Base-by-base conservation (phyloP, 2,113 vertebrate species). In the Microcebus griseorufus region DNA sequence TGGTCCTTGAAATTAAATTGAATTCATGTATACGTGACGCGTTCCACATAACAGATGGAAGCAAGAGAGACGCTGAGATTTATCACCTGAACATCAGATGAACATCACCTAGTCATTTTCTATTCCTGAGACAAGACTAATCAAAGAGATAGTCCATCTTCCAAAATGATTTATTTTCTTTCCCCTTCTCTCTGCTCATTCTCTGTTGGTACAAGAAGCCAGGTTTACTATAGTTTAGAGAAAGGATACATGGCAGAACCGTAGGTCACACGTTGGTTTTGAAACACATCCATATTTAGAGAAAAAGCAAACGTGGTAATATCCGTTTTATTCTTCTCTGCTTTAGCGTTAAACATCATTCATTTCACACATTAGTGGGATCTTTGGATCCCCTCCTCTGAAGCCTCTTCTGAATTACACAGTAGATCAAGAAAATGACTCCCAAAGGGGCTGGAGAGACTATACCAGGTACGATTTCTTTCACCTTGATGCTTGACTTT, bases 1-100 rank as follows among this genome's bases (percentile, higher is more conserved):
- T 10, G 42, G 97, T 27, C 90, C 96, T 89, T 94, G 94, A 97
- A 97, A 98, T 97, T 27, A 97, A 84, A 97, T 0, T 94, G 89
- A 96, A 97, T 95, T 92, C 20, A 6, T 0, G 7, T 58, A 12
- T 16, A 51, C 90, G 79, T 82, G 65, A 80, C 0, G 13, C 23
- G 93, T 88, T 91, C 70, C 76, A 64, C 67, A 58, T 0, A 87
- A 72, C 1, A 73, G 90, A 86, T 48, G 64, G 69, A 90, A 96
- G 83, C 39, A 79, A 92, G 96, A 58, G 60, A 92, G 95, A 95
- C 0, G 5, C n/a, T 10, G 39, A 39, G 53, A 90, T 83, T 97
- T 69, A 89, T 95, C 89, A 83, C 39, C 10, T 0, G 22, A 96
- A 97, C 93, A 73, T 72, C 0, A 0, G 94, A 94, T 23, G 23